Conservation (phyloP, 2,888 invertebrate species). For the Eupithecia centaureata region DNA sequence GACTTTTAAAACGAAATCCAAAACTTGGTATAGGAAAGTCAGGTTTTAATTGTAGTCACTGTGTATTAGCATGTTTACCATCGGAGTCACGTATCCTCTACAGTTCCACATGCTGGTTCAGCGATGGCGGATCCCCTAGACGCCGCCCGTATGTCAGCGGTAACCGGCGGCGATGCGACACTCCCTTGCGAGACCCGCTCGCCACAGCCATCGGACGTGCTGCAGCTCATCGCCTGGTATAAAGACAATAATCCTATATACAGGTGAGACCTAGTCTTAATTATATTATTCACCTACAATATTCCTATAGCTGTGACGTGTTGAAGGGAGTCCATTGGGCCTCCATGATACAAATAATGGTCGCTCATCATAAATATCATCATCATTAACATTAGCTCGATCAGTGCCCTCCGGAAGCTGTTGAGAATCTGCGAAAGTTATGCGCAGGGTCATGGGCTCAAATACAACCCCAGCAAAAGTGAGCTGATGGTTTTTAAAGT, state of each 20-base stretch:
- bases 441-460: too few relatives aligned
- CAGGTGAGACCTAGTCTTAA: constrained; percentile 90
- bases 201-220: constrained; percentile 89
- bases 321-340: too few relatives aligned
- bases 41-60: neutral
- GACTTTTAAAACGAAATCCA: neutral
- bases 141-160: constrained; percentile 86
- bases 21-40: neutral
- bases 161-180: constrained; percentile 90
- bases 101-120: constrained; percentile 67
- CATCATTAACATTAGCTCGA: too few relatives aligned
- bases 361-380: too few relatives aligned
- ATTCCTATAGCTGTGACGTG: too few relatives aligned
- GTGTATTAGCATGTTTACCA: neutral
- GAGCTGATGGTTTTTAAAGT: too few relatives aligned
- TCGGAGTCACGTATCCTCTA: neutral
- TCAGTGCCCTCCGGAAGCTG: too few relatives aligned
- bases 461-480: too few relatives aligned
- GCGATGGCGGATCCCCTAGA: constrained; percentile 81
- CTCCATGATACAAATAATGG: too few relatives aligned
- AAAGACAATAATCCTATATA: constrained; percentile 95
- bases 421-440: too few relatives aligned
- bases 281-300: too few relatives aligned
- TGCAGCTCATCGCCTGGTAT: constrained; percentile 95
- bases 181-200: constrained; percentile 94